Base-by-base conservation (phyloP, 1,140 invertebrate genomes). In the Drosophila subpulchrella region DNA sequence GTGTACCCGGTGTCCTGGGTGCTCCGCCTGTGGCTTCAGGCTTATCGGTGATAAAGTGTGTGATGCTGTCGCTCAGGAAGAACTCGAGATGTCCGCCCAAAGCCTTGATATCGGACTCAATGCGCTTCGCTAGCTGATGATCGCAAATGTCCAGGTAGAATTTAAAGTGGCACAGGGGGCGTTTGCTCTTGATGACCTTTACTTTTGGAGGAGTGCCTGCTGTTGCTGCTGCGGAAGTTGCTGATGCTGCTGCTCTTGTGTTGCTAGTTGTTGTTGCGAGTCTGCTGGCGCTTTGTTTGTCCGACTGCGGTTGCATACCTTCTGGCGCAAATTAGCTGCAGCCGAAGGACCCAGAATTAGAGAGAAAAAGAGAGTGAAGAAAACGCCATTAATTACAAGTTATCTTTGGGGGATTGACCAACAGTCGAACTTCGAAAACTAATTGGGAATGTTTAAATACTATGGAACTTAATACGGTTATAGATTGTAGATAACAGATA, bases 131-230 rank as follows among this genome's bases (percentile, higher is more conserved):
- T 30, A 94, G 84, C 67, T 93, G 93, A 93, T 95, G 93, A 78
- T 95, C 95, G 91, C 95, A 95, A 66, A 96, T 94, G 77, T 96
- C 95, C 93, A 96, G 94, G 91, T 95, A 96, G 93, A 96, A 96
- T 71, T 93, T 94, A 71, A 95, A 95, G 81, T 94, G 94, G 59
- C 93, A 92, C 75, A 95, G 92, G 47, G 94, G 94, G 80, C 94
- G 94, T 38, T 92, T 91, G 71, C 93, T 93, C 75, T 92, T 94
- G 62, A 93, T 83, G 65, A 92, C 79, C 77, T 91, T 91, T 89
- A 90, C 86, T 90, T 90, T 90, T 42, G 85, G 78, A 20, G 78
- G 89, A 58, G 75, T 53, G 20, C 42, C 51, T 53, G 65, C 39
- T 47, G 72, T 12, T 72, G 85, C 46, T 78, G 78, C 51, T 68